Percentiles rank a stretch among this genome's conserved stretches.
phyloP scores from a whole-genome alignment of 2,113 vertebrate species.

The Nannospalax galili region DNA sequence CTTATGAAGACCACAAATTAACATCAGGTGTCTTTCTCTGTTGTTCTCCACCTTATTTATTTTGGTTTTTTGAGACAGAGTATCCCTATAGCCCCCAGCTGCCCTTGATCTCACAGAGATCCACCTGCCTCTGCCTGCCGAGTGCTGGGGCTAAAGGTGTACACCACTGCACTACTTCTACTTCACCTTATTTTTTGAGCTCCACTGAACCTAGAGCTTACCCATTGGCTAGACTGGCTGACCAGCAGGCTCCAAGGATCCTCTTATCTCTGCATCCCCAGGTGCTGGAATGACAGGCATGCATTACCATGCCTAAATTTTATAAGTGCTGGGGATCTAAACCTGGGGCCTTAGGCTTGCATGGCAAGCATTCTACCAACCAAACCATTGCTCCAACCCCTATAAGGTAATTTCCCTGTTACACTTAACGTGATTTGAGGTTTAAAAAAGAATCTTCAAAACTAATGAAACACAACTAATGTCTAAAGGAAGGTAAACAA shows the following conservation, averaged over 20 bases:
- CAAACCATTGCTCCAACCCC: background rate
- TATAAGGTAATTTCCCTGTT: conserved; percentile 22
- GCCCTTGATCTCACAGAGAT: too few species aligned
- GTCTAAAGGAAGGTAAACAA: conserved; percentile 19
- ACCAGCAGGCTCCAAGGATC: background rate
- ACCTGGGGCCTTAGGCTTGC: too few species aligned
- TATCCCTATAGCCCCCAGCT: too few species aligned
- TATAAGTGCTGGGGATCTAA: background rate
- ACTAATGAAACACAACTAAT: conserved; percentile 8
- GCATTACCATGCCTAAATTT: too few species aligned
- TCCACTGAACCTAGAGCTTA: background rate
- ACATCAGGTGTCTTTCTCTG: background rate
- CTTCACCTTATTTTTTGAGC: background rate
- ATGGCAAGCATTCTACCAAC: background rate
- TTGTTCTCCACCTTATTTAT: too few species aligned
- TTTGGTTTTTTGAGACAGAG: too few species aligned
- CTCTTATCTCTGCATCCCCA: too few species aligned
- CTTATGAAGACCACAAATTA: background rate
- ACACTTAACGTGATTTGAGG: conserved; percentile 47
- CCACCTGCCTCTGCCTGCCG: too few species aligned
- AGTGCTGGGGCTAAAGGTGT: too few species aligned
- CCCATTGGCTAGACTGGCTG: background rate
- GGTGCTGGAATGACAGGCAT: too few species aligned
- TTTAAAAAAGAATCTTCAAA: conserved; percentile 54
- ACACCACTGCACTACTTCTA: too few species aligned